Conservation (phyloP, 2,888 invertebrate genomes). For the Horisme vitalbata region DNA sequence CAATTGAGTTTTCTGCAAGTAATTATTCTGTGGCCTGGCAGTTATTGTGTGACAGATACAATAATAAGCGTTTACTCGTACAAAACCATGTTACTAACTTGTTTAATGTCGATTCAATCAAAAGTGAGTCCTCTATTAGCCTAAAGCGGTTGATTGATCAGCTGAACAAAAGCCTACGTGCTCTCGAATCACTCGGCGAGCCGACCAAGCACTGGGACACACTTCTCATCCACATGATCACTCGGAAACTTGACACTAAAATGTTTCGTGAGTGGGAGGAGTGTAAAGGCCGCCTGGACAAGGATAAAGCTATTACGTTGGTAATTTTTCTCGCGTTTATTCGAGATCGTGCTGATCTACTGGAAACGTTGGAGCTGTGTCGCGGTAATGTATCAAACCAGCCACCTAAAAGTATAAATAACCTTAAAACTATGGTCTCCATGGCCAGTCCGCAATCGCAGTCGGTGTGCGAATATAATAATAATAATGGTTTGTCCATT, state of each 20-base stretch:
- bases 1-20: constrained; percentile 26
- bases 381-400: neutral
- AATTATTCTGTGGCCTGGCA: constrained; percentile 34
- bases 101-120: constrained; percentile 28
- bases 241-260: constrained; percentile 32
- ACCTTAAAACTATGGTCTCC: constrained; percentile 2
- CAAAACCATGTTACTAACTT: constrained; percentile 33
- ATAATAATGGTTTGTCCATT: neutral
- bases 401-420: neutral
- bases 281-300: constrained; percentile 22
- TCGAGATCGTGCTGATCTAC: constrained; percentile 29
- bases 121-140: constrained; percentile 28
- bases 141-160: constrained; percentile 29
- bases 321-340: neutral
- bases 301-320: neutral
- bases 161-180: constrained; percentile 34
- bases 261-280: constrained; percentile 38
- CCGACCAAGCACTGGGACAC: constrained; percentile 35
- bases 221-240: constrained; percentile 35
- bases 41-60: constrained; percentile 31
- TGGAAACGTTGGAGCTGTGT: constrained; percentile 26
- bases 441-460: neutral
- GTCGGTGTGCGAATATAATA: neutral
- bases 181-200: constrained; percentile 30
- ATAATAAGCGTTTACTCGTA: constrained; percentile 29